Conservation (phyloP, 2,113 vertebrate species). For the Tympanuchus pallidicinctus region DNA sequence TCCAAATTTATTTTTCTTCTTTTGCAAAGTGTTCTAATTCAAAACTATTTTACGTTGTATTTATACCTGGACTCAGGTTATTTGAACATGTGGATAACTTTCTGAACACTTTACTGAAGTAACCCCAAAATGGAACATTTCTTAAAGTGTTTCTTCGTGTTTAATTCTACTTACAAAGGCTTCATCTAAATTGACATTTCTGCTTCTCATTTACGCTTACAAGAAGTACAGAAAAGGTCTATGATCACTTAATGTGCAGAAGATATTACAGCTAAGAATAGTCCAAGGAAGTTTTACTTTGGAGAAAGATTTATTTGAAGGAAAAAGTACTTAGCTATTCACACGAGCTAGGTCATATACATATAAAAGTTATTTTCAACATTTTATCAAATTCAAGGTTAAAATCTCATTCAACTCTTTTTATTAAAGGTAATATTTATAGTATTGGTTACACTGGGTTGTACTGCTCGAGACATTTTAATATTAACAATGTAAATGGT, state of each 20-base stretch:
- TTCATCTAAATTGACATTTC: conserved; percentile 36
- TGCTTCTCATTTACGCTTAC: conserved; percentile 14
- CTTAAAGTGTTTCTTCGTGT: conserved; percentile 23
- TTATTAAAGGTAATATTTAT: conserved; percentile 66
- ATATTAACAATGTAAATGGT: conserved; percentile 63
- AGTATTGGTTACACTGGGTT: conserved; percentile 53
- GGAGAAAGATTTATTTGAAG: conserved; percentile 48
- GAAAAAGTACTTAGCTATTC: conserved; percentile 28
- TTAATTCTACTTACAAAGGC: background rate
- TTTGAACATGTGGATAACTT: background rate
- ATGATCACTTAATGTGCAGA: conserved; percentile 26
- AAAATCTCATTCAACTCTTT: conserved; percentile 57
- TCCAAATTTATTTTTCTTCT: background rate
- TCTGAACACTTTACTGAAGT: background rate
- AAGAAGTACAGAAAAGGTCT: conserved; percentile 38
- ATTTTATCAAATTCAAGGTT: conserved; percentile 60
- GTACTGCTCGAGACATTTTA: conserved; percentile 41
- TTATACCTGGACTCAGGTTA: background rate
- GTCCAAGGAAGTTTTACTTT: conserved; percentile 38
- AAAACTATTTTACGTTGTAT: background rate
- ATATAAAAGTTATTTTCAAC: conserved; percentile 53
- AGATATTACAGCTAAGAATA: conserved; percentile 34
- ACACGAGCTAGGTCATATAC: conserved; percentile 15
- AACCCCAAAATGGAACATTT: background rate
- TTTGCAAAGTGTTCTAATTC: background rate